Evolutionary conservation across 1,140 invertebrate species (phyloP), one percentile per base, ranked within the genome.

Genomic region (Diorhabda elongata): DNA sequence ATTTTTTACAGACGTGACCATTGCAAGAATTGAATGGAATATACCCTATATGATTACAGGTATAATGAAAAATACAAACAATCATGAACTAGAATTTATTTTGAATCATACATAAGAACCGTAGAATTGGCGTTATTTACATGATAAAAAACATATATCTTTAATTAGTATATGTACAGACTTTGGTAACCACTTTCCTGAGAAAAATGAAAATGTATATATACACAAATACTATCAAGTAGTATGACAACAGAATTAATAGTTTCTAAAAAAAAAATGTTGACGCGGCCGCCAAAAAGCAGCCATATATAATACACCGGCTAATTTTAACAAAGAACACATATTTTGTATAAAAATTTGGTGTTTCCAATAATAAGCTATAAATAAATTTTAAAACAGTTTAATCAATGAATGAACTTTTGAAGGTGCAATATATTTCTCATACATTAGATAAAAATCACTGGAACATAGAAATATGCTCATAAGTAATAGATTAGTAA

Each of bases 141-240:
- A 74, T 70, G 42, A 72, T 71, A 74, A 74, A 69, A 74, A 70
- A 74, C 70, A 74, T 74, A 71, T 71, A 73, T 68, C 64, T 70
- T 69, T 64, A 63, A 66, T 68, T 58, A 74, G 43, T 70, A 59
- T 74, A 74, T 72, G 69, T 74, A 74, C 73, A 74, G 68, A 72
- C 73, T 74, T 74, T 72, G 73, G 73, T 74, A 69, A 62, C 65
- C 67, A 64, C 56, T 61, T 70, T 74, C 73, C 73, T 74, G 73
- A 74, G 73, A 64, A 74, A 71, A 73, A 65, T 45, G 6, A 65
- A 42, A 65, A 64, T 59, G 57, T 44, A 66, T 60, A 66, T 66
- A 9, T 66, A 26, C 26, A 43, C 42, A 67, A 58, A 67, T 61
- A 56, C 59, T 60, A 70, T 8, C 52, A 26, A 26, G 44, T 44